A percentile compares a stretch with the other conserved stretches of the same genome.
phyloP scores from a whole-genome alignment of 1,140 invertebrate genomes.

The Dreissena polymorpha region DNA sequence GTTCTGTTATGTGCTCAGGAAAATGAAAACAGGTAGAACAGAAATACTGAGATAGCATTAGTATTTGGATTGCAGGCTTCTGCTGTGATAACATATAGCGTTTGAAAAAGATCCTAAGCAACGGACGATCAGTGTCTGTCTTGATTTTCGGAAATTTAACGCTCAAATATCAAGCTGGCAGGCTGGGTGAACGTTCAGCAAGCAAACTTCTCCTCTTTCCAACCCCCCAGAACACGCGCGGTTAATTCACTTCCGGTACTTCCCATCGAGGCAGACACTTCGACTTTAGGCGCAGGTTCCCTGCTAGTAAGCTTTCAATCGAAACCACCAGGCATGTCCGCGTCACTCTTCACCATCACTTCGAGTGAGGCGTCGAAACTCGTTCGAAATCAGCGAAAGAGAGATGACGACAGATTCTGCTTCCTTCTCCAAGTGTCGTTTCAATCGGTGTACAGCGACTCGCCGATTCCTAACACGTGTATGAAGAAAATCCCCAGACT shows the following conservation, averaged over 20 bases:
- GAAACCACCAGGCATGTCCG: slow-evolving; percentile 63
- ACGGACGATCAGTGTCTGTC: not conserved
- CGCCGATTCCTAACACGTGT: no score
- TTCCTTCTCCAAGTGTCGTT: no score
- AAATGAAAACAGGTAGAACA: not conserved
- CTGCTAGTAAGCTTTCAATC: not conserved
- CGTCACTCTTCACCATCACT: slow-evolving; percentile 65
- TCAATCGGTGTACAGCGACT: no score
- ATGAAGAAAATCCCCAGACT: no score
- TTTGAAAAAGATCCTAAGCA: not conserved
- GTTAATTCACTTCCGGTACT: not conserved
- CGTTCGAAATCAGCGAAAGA: no score
- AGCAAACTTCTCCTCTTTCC: slow-evolving; percentile 25
- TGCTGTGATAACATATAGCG: not conserved
- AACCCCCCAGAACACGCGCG: not conserved
- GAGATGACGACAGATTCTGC: no score
- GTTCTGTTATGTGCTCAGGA: not conserved
- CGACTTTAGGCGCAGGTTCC: not conserved
- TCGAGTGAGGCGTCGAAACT: no score
- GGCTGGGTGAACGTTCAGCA: slow-evolving; percentile 20
- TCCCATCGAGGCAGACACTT: not conserved
- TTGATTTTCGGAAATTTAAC: not conserved
- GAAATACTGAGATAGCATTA: not conserved
- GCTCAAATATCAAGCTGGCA: slow-evolving; percentile 21
- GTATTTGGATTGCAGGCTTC: not conserved